Conservation (phyloP, 2,888 invertebrate genomes). For the Calliphora vomitoria region DNA sequence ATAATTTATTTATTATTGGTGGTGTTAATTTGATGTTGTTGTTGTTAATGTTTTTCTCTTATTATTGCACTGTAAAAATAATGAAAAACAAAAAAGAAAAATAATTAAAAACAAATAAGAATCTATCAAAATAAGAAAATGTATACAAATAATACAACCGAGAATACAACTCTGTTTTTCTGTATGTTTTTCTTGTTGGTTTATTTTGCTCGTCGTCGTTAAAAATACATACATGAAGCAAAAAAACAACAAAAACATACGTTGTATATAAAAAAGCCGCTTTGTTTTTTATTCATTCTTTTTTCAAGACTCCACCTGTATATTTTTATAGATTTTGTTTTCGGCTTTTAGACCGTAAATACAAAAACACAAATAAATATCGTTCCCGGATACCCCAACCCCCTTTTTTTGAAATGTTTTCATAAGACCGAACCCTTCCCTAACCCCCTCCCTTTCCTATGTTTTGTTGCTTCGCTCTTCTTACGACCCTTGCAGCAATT, state of each 20-base stretch:
- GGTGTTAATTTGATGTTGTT: conserved; percentile 57
- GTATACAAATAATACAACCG: conserved; percentile 71
- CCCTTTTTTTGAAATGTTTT: conserved; percentile 40
- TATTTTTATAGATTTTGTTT: conserved; percentile 69
- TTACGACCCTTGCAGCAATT: conserved; percentile 51
- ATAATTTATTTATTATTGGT: conserved; percentile 58
- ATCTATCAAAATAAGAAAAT: conserved; percentile 72
- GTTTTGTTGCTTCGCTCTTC: conserved; percentile 13
- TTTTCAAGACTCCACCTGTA: conserved; percentile 73
- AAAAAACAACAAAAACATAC: conserved; percentile 61
- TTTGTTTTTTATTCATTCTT: conserved; percentile 76
- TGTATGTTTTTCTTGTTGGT: conserved; percentile 69
- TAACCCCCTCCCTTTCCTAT: conserved; percentile 10
- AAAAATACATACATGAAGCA: conserved; percentile 49
- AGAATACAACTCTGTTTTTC: conserved; percentile 71
- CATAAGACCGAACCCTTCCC: conserved; percentile 24
- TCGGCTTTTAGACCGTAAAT: conserved; percentile 63
- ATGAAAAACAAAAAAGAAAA: conserved; percentile 16
- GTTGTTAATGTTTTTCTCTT: conserved; percentile 46
- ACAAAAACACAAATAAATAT: conserved; percentile 57
- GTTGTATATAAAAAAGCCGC: conserved; percentile 79
- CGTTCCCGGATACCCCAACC: conserved; percentile 51
- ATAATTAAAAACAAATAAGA: conserved; percentile 78
- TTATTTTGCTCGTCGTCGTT: conserved; percentile 68
- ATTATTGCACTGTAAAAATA: conserved; percentile 57